Evolutionary conservation across 2,888 invertebrate species (phyloP).

Genomic region (Eucera pruinosa): DNA sequence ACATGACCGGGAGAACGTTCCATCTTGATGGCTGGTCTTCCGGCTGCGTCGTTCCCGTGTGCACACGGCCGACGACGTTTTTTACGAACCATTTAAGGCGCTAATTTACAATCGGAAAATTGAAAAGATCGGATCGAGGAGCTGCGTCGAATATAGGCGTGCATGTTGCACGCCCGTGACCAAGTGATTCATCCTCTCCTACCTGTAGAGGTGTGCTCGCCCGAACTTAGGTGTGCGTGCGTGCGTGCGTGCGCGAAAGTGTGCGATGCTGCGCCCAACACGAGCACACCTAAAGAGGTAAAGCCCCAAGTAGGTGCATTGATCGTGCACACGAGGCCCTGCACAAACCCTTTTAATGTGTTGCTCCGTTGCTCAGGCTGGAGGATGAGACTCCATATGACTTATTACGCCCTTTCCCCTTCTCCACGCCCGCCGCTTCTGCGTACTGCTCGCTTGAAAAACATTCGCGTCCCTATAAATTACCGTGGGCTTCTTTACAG

Average conservation of each 20-base stretch:
- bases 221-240: neutral
- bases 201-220: conserved; percentile 63
- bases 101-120: conserved; percentile 53
- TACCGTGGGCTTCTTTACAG: conserved; percentile 34
- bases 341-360: conserved; percentile 77
- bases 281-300: conserved; percentile 78
- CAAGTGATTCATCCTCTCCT: conserved; percentile 73
- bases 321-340: conserved; percentile 68
- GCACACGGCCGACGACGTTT: neutral
- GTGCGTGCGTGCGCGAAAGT: neutral
- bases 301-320: conserved; percentile 77
- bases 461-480: conserved; percentile 73
- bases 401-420: conserved; percentile 83
- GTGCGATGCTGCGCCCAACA: conserved; percentile 60
- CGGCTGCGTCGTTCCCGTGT: neutral
- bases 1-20: conserved; percentile 53
- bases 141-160: conserved; percentile 75
- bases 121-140: conserved; percentile 58
- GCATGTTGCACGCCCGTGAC: conserved; percentile 77
- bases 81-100: conserved; percentile 16
- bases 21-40: conserved; percentile 42
- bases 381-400: conserved; percentile 83
- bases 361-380: conserved; percentile 81
- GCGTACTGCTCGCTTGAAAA: conserved; percentile 80
- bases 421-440: conserved; percentile 80